phyloP scores from a whole-genome alignment of 2,888 invertebrate genomes.

The Lithophane ornitopus region DNA sequence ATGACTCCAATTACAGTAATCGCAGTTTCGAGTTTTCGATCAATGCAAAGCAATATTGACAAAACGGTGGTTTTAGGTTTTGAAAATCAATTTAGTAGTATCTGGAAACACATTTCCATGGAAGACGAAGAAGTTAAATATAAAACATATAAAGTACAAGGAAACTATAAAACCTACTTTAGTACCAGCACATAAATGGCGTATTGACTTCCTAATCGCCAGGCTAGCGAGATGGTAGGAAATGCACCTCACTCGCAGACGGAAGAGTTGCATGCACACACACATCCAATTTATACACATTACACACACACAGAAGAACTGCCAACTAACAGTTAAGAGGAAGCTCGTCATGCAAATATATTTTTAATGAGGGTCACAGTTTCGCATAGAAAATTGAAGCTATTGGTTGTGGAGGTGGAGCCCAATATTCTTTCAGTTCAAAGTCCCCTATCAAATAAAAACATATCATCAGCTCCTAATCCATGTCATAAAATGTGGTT shows the following conservation, averaged over 20 bases:
- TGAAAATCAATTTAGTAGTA: not conserved
- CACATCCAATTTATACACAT: no score
- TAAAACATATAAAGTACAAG: slow-evolving; percentile 11
- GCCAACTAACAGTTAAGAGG: slow-evolving; percentile 50
- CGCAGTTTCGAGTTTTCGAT: not conserved
- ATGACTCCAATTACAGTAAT: slow-evolving; percentile 34
- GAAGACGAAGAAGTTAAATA: slow-evolving; percentile 2
- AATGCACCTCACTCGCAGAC: slow-evolving; percentile 57
- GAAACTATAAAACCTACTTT: slow-evolving; percentile 51
- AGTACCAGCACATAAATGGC: slow-evolving; percentile 22
- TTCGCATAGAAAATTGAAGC: not conserved
- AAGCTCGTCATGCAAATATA: slow-evolving; percentile 33
- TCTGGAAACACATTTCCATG: no score
- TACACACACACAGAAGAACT: slow-evolving; percentile 4
- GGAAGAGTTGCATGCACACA: slow-evolving; percentile 44
- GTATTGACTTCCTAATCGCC: slow-evolving; percentile 57
- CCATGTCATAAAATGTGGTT: not conserved
- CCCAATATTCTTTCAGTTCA: not conserved
- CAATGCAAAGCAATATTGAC: not conserved
- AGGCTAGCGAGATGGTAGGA: slow-evolving; percentile 48
- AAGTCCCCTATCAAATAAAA: not conserved
- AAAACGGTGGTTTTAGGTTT: slow-evolving; percentile 7
- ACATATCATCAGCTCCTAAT: not conserved
- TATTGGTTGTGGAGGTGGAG: not conserved
- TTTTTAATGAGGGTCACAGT: not conserved